Percentiles rank a stretch among this genome's conserved stretches.
phyloP scores from a whole-genome alignment of 2,888 invertebrate genomes.

The Nudaria mundana region DNA sequence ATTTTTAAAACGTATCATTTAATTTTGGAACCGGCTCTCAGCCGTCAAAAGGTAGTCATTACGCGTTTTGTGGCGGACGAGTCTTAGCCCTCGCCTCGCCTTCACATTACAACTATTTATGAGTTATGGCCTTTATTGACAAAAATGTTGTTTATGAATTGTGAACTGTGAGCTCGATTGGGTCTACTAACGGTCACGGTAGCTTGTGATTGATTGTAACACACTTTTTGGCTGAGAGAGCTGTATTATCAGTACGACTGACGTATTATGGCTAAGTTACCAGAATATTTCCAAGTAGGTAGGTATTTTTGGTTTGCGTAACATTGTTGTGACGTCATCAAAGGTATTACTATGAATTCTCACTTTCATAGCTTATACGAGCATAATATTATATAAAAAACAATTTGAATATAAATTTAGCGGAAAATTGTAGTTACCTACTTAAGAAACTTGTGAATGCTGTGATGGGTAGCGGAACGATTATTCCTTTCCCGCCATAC shows the following conservation, averaged over 20 bases:
- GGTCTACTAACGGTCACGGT: conserved; percentile 12
- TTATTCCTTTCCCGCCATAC: conserved; percentile 32
- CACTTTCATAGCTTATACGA: too few species aligned
- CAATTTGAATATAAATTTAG: background rate
- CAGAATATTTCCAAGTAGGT: conserved; percentile 6
- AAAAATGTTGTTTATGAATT: conserved; percentile 26
- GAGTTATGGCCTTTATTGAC: conserved; percentile 47
- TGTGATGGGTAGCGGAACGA: conserved; percentile 15
- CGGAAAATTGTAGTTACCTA: background rate
- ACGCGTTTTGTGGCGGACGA: conserved; percentile 73
- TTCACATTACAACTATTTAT: conserved; percentile 54
- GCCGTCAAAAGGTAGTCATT: conserved; percentile 81
- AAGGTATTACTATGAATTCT: conserved; percentile 1
- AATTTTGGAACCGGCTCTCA: conserved; percentile 80
- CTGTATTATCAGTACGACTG: background rate
- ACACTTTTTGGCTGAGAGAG: conserved; percentile 1
- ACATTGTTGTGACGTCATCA: background rate
- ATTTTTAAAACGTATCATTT: conserved; percentile 81
- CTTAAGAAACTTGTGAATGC: background rate
- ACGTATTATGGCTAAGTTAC: background rate
- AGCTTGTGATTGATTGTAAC: conserved; percentile 26
- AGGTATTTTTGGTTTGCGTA: background rate
- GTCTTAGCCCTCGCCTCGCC: conserved; percentile 60
- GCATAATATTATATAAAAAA: background rate
- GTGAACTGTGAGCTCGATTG: conserved; percentile 9